phyloP scores from a whole-genome alignment of 2,888 invertebrate genomes.

The Dione vanillae region DNA sequence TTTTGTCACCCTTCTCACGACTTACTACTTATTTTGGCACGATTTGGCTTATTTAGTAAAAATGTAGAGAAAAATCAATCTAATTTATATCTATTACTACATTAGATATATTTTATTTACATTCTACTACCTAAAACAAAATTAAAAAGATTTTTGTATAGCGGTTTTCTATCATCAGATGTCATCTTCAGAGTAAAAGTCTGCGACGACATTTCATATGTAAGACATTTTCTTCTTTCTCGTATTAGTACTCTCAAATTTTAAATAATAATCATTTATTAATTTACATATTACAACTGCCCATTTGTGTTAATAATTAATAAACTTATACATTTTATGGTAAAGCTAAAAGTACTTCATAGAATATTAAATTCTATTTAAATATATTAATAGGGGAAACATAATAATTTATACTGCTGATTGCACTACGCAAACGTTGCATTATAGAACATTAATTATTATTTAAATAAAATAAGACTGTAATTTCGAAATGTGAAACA shows the following conservation, averaged over 20 bases:
- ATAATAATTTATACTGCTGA: not conserved
- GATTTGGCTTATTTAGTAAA: too few species aligned
- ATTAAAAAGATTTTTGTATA: too few species aligned
- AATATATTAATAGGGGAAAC: conserved; percentile 18
- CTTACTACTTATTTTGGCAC: too few species aligned
- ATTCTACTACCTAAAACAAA: too few species aligned
- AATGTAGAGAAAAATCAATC: not conserved
- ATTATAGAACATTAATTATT: conserved; percentile 1
- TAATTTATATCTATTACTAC: too few species aligned
- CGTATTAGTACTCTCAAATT: too few species aligned
- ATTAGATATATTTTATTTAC: too few species aligned
- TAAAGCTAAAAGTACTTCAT: not conserved
- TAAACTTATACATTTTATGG: not conserved
- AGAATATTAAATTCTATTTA: not conserved
- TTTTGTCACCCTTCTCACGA: not conserved
- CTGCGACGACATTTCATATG: too few species aligned
- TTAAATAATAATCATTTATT: not conserved
- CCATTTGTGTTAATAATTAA: not conserved
- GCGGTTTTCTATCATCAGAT: too few species aligned
- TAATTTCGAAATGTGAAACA: conserved; percentile 19
- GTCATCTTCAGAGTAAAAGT: too few species aligned
- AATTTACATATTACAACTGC: not conserved
- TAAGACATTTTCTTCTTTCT: too few species aligned
- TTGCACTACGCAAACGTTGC: not conserved
- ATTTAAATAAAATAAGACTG: conserved; percentile 3